A percentile compares a stretch with the other conserved stretches of the same genome.
Evolutionary conservation across 2,888 invertebrate species (phyloP).

Genomic region (Cataglyphis altisquamis): DNA sequence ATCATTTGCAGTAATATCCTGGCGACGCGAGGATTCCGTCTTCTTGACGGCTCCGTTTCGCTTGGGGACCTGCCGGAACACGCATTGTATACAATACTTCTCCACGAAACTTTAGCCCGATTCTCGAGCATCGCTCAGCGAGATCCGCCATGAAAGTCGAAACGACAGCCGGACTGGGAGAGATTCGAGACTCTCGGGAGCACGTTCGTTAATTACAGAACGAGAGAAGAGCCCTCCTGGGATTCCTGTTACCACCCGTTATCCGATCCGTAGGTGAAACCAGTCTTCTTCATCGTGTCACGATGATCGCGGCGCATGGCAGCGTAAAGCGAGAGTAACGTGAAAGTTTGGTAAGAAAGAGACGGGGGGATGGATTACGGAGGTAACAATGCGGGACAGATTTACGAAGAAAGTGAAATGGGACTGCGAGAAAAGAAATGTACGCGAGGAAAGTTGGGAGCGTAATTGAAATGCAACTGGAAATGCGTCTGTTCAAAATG

Average conservation of each 20-base stretch:
- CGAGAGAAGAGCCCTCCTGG: conserved; percentile 32
- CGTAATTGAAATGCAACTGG: neutral
- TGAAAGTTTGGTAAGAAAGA: neutral
- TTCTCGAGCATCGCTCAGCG: conserved; percentile 37
- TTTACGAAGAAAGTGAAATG: conserved; percentile 33
- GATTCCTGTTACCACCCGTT: conserved; percentile 52
- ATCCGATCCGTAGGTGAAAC: conserved; percentile 52
- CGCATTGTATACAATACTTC: conserved; percentile 28
- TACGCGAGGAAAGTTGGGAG: neutral
- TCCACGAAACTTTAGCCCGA: conserved; percentile 48
- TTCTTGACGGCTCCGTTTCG: conserved; percentile 1
- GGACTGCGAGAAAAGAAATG: neutral
- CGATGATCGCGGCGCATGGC: conserved; percentile 10
- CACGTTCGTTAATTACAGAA: conserved; percentile 52
- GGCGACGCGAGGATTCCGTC: conserved; percentile 1
- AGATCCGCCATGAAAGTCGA: conserved; percentile 54
- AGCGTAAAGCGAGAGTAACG: neutral
- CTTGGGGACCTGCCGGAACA: neutral
- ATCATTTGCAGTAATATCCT: conserved; percentile 46
- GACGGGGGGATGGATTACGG: conserved; percentile 19
- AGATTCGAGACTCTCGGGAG: conserved; percentile 40
- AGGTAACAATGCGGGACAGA: conserved; percentile 26
- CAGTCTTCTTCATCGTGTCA: conserved; percentile 26
- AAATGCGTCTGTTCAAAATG: neutral
- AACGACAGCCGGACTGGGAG: conserved; percentile 36